Percentiles rank a stretch among this genome's conserved stretches.
phyloP scores from a whole-genome alignment of 1,140 invertebrate genomes.

The Conus ventricosus region DNA sequence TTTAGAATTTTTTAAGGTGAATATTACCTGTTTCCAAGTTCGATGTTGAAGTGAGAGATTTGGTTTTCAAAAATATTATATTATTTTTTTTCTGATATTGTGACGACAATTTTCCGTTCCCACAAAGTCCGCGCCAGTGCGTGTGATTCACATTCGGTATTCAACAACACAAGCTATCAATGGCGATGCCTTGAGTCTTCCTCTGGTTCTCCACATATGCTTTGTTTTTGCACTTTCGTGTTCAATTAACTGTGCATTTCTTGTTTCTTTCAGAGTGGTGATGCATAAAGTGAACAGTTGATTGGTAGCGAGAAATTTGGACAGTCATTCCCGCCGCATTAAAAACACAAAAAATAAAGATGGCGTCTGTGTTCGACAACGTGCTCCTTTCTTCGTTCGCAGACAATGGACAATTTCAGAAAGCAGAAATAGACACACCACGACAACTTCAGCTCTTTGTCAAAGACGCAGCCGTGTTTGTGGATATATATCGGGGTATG shows the following conservation, averaged over 20 bases:
- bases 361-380: constrained; percentile 72
- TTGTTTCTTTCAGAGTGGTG: not conserved
- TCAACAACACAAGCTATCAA: not conserved
- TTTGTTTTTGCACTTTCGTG: too few relatives aligned
- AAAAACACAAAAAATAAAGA: constrained; percentile 55
- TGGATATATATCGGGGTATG: constrained; percentile 64
- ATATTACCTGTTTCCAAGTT: too few relatives aligned
- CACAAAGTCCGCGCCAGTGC: constrained; percentile 19
- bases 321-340: constrained; percentile 27
- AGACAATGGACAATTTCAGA: constrained; percentile 62
- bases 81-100: not conserved
- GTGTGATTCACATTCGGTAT: constrained; percentile 26
- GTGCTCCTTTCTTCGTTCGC: constrained; percentile 65
- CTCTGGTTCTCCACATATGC: not conserved
- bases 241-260: not conserved
- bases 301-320: not conserved
- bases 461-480: constrained; percentile 51
- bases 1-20: too few relatives aligned
- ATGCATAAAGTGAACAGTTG: not conserved
- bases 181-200: not conserved
- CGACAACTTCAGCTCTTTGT: constrained; percentile 53
- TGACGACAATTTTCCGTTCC: constrained; percentile 19
- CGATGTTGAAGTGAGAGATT: too few relatives aligned
- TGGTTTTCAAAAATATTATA: not conserved
- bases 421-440: constrained; percentile 48